A percentile compares a stretch with the other conserved stretches of the same genome.
phyloP scores from a whole-genome alignment of 2,113 vertebrate genomes.

The Taxidea taxus region DNA sequence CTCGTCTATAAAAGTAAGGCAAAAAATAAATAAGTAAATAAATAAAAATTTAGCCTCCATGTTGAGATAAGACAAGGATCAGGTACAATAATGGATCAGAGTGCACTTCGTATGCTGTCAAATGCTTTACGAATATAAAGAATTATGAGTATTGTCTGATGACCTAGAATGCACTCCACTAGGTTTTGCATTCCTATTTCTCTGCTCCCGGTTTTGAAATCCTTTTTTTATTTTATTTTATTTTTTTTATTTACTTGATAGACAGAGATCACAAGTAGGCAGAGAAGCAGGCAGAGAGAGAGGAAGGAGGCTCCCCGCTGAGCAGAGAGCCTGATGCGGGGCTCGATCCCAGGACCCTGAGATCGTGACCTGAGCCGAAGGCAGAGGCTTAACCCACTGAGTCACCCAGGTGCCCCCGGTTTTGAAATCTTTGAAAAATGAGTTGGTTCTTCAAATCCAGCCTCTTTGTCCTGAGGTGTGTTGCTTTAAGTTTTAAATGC shows the following conservation, averaged over 20 bases:
- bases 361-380: too few species aligned
- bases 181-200: neutral
- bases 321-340: too few species aligned
- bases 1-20: neutral
- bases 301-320: too few species aligned
- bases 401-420: too few species aligned
- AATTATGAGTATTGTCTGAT: neutral
- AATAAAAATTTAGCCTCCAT: fast-evolving
- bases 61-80: neutral
- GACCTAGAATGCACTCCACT: neutral
- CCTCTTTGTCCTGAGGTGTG: neutral
- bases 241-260: too few species aligned
- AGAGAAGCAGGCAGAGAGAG: too few species aligned
- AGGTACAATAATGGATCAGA: neutral
- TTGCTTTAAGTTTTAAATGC: neutral
- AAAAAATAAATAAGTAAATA: neutral
- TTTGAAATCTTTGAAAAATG: conserved; percentile 43
- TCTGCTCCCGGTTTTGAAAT: neutral
- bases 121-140: neutral
- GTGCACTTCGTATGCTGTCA: neutral
- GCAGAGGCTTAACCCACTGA: too few species aligned
- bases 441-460: neutral
- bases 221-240: too few species aligned
- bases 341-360: too few species aligned
- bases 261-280: too few species aligned